Evolutionary conservation across 2,888 invertebrate species (phyloP), one percentile per base, ranked within the genome.

Genomic region (Eupithecia vulgata): DNA sequence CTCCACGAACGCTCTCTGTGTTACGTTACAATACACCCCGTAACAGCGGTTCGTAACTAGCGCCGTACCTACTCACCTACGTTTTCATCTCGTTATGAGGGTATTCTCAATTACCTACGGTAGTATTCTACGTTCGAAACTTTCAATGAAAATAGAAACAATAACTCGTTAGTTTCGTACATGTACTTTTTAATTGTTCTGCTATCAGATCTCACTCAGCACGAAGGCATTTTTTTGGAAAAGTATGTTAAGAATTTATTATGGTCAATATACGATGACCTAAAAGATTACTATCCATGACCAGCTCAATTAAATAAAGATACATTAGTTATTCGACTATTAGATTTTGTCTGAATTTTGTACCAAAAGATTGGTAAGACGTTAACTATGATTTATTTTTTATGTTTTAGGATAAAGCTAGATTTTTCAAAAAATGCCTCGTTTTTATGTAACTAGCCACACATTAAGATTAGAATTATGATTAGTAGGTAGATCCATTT

Each of bases 101-200:
- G 5, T 5, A 8, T 35, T 35, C 8, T 35, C 35, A 35, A 35
- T 8, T 35, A 7, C 8, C 6, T 35, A 35, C 6, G 35, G 0
- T 5, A 8, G 35, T 40, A 42, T 15, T 42, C 42, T 21, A 48
- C 8, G 52, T 21, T n/a, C 25, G 57, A 61, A 30, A 61, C 34
- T 61, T 17, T 61, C 34, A 34, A 34, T 61, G 2, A 0, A 57
- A 57, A 57, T 17, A 34, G 5, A 34, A 61, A 34, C 17, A 61
- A 17, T 34, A 61, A 61, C 17, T 34, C 30, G 61, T 30, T 59
- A 59, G 30, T 34, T 13, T 61, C 61, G 17, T 67, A 52, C 48
- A 67, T 34, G 48, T 52, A 67, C 35, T 52, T 67, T 52, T 52
- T 52, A 30, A 67, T 48, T 52, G 15, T 37, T 57, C 57, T 25